Evolutionary conservation across 1,140 invertebrate species (phyloP).

Genomic region (Lepidostoma basale): DNA sequence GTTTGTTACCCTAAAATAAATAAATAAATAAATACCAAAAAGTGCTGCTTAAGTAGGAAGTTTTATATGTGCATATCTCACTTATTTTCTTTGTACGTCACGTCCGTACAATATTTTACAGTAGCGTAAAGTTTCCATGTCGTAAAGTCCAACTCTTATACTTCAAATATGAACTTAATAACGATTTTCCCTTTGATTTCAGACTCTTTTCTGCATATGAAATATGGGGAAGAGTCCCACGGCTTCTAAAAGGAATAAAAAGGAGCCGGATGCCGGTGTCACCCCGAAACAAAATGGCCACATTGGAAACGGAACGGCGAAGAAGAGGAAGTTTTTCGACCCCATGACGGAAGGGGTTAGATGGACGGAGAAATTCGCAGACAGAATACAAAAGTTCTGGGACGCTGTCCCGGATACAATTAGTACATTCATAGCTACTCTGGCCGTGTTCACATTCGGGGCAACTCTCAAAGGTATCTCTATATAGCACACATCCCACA

Average conservation of each 20-base stretch:
- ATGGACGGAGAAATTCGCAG: constrained; percentile 63
- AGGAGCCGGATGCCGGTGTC: not conserved
- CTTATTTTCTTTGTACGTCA: no score
- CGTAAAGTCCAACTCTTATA: no score
- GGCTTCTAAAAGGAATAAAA: not conserved
- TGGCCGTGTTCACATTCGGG: constrained; percentile 65
- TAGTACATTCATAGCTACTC: constrained; percentile 59
- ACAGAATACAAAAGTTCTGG: constrained; percentile 62
- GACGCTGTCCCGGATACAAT: constrained; percentile 59
- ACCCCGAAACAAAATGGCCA: not conserved
- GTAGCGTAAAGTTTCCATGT: no score
- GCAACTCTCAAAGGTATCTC: constrained; percentile 62
- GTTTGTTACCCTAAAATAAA: no score
- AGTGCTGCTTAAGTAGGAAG: no score
- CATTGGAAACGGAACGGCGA: not conserved
- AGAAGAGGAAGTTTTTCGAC: constrained; percentile 53
- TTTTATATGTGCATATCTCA: no score
- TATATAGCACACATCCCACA: no score
- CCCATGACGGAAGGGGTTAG: constrained; percentile 59
- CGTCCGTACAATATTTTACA: no score
- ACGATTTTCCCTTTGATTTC: no score
- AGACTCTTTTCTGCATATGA: no score
- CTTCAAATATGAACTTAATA: no score
- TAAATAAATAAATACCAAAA: no score
- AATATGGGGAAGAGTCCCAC: constrained; percentile 3